Conservation (phyloP, 2,797 vertebrate species). For the Gephyroberyx darwinii region DNA sequence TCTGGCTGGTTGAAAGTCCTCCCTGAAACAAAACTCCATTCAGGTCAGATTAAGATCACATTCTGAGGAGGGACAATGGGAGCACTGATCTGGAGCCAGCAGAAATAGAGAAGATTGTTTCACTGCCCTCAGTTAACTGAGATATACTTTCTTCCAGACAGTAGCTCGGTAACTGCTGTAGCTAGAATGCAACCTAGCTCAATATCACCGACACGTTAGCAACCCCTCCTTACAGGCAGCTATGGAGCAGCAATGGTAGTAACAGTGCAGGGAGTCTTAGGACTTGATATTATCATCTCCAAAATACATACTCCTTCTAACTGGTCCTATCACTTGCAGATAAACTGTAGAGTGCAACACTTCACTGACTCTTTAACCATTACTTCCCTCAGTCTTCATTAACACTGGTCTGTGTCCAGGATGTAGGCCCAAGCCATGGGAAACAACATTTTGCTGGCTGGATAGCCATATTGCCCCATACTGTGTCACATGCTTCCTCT, state of each 20-base stretch:
- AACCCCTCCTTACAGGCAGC: constrained; percentile 13
- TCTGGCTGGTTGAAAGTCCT: constrained; percentile 69
- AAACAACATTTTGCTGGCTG: not conserved
- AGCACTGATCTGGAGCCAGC: constrained; percentile 72
- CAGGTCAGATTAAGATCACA: constrained; percentile 79
- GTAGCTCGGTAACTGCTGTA: constrained; percentile 20
- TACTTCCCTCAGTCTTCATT: too few relatives aligned
- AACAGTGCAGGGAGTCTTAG: constrained; percentile 5
- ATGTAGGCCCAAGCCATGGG: too few relatives aligned
- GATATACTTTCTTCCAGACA: constrained; percentile 32
- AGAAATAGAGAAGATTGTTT: constrained; percentile 73
- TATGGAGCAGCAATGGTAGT: constrained; percentile 1
- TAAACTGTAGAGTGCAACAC: too few relatives aligned
- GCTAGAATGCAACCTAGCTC: constrained; percentile 20
- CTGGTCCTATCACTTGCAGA: too few relatives aligned
- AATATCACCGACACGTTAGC: constrained; percentile 22
- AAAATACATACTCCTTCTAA: not conserved
- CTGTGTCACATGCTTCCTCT: not conserved
- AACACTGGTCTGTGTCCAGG: too few relatives aligned
- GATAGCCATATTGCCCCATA: not conserved
- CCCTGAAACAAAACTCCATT: constrained; percentile 76
- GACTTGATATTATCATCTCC: not conserved
- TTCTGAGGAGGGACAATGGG: constrained; percentile 76
- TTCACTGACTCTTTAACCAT: too few relatives aligned
- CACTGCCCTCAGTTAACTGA: constrained; percentile 49